Evolutionary conservation across 2,113 vertebrate genomes (phyloP), one percentile per base, ranked within the genome.

Genomic region (Microcebus tavaratra): DNA sequence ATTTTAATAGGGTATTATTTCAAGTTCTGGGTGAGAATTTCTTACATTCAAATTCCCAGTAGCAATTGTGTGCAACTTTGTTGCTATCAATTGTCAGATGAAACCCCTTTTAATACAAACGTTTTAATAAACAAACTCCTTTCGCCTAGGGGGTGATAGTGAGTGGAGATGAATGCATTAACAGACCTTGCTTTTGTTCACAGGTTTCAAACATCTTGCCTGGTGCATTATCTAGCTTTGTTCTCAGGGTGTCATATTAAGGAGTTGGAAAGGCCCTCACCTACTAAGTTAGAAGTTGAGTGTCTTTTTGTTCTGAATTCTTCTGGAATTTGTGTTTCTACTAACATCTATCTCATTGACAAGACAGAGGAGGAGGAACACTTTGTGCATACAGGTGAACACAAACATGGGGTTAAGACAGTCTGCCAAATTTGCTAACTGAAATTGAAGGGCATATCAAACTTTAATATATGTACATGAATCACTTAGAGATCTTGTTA

Each of bases 1-100:
- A 88, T 57, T 92, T 93, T 96, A 92, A 88, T 84, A 85, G 65
- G 55, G 53, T 81, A 34, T 89, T 88, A 79, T 79, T 86, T 95
- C 63, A 81, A 92, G 53, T 67, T 27, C 42, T 27, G 53, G 79
- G 67, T 93, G 79, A 97, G 83, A 45, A 67, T 72, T 94, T 87
- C 53, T 93, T 96, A 76, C 9, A 39, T 92, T 93, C 75, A 57
- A 67, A 61, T 81, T 76, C 39, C 59, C 63, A 72, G 9, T 7
- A 87, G 80, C 72, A 86, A 93, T 87, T 91, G 25, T 29, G 18
- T 45, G 8, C 1, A 31, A 48, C 23, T 57, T 76, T 72, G 63
- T 45, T 88, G 63, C 34, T 96, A 90, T 92, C 39, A 20, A 1
- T 23, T 81, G 90, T 81, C 88, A 70, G 25, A 81, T 72, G 65